A percentile compares a stretch with the other conserved stretches of the same genome.
Conservation (phyloP, 2,888 invertebrate species). For the Euzetes globulus region DNA sequence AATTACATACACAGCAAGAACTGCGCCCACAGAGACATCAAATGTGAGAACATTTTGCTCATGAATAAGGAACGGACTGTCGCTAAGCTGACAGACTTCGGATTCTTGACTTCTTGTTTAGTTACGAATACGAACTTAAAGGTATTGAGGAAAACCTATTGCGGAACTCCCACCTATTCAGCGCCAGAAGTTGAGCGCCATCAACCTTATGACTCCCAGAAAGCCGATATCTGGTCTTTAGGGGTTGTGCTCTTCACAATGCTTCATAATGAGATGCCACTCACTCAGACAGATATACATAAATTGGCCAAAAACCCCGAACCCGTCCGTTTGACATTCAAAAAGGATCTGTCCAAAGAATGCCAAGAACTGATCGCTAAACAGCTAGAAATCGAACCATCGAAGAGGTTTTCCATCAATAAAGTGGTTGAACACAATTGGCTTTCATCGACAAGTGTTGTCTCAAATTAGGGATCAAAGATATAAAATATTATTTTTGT, state of each 20-base stretch:
- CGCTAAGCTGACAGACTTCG: constrained; percentile 58
- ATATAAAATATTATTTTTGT: too few species aligned
- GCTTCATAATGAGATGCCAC: constrained; percentile 25
- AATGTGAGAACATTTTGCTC: constrained; percentile 32
- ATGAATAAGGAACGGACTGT: constrained; percentile 14
- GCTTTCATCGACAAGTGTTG: too few species aligned
- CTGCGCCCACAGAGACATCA: constrained; percentile 10
- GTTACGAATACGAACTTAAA: neutral
- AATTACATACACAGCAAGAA: constrained; percentile 53
- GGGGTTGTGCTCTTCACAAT: constrained; percentile 33
- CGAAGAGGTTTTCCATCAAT: neutral
- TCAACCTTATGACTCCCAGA: constrained; percentile 61
- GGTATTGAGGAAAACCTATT: constrained; percentile 70
- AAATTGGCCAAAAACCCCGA: neutral
- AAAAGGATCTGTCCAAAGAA: neutral
- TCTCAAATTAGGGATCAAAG: too few species aligned
- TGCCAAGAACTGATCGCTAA: neutral
- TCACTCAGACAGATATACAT: neutral
- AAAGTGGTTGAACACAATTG: neutral
- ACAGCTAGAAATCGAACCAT: neutral
- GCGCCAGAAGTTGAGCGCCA: constrained; percentile 77
- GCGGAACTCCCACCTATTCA: constrained; percentile 76
- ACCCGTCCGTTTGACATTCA: neutral
- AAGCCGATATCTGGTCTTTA: constrained; percentile 24
- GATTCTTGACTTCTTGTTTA: constrained; percentile 54